A percentile compares a stretch with the other conserved stretches of the same genome.
Conservation (phyloP, 2,888 invertebrate species). For the Drosophila subsilvestris region DNA sequence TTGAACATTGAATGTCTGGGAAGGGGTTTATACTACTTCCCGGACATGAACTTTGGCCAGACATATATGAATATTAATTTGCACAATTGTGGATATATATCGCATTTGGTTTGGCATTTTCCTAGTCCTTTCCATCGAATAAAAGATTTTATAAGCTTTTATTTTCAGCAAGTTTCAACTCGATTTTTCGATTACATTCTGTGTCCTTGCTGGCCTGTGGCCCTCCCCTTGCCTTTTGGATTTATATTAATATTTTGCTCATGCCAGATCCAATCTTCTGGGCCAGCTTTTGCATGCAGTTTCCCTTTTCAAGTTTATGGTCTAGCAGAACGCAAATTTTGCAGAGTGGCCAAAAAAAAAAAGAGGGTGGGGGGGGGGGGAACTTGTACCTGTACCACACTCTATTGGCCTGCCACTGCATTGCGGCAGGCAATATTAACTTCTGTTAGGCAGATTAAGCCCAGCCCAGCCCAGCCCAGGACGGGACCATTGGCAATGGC, state of each 20-base stretch:
- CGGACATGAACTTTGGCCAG: no score
- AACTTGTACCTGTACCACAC: background rate
- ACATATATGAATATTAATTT: no score
- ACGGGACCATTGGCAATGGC: slow-evolving; percentile 46
- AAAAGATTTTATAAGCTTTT: no score
- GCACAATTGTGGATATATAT: no score
- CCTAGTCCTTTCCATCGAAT: no score
- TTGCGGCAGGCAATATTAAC: slow-evolving; percentile 51
- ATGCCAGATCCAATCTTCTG: slow-evolving; percentile 5
- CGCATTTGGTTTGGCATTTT: no score
- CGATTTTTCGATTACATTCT: background rate
- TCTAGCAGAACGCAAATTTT: slow-evolving; percentile 5
- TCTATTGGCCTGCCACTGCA: slow-evolving; percentile 37
- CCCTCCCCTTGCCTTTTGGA: background rate
- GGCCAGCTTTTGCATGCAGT: slow-evolving; percentile 15
- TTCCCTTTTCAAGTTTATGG: slow-evolving; percentile 4
- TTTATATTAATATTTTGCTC: slow-evolving; percentile 1
- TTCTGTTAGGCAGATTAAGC: slow-evolving; percentile 42
- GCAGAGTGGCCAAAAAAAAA: slow-evolving; percentile 28
- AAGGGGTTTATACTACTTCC: no score
- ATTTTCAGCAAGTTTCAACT: background rate
- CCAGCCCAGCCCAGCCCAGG: slow-evolving; percentile 5
- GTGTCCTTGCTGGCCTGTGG: background rate
- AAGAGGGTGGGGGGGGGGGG: background rate
- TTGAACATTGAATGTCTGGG: no score